Evolutionary conservation across 2,113 vertebrate species (phyloP).

Genomic region (Gavia stellata): DNA sequence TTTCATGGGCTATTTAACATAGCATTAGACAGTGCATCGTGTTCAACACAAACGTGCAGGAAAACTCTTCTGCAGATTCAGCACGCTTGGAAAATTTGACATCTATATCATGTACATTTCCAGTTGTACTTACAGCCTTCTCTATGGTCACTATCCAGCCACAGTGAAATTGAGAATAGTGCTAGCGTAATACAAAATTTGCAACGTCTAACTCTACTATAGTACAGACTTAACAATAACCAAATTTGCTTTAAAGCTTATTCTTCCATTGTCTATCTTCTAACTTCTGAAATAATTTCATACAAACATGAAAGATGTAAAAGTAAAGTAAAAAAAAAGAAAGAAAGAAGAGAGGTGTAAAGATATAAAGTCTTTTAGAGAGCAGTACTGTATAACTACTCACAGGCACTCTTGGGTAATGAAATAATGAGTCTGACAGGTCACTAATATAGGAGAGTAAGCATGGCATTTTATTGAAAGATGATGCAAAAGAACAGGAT

Average conservation of each 20-base stretch:
- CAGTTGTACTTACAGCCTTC: not conserved
- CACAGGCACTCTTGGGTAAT: not conserved
- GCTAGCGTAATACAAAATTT: not conserved
- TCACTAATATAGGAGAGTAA: not conserved
- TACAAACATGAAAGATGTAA: not conserved
- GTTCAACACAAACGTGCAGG: rapidly evolving
- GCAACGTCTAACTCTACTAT: not conserved
- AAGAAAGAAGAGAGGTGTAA: too few species aligned
- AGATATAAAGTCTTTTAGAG: not conserved
- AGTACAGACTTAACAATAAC: not conserved
- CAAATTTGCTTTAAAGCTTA: not conserved
- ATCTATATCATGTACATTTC: not conserved
- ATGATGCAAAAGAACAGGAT: not conserved
- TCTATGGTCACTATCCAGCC: not conserved
- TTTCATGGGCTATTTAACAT: not conserved
- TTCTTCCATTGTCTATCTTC: not conserved
- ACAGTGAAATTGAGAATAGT: not conserved
- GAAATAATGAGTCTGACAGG: not conserved
- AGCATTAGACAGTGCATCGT: not conserved
- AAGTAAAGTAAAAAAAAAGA: not conserved
- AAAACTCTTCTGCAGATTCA: not conserved
- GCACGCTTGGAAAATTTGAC: not conserved
- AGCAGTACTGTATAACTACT: not conserved
- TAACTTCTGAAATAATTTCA: not conserved
- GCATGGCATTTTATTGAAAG: not conserved